A percentile compares a stretch with the other conserved stretches of the same genome.
These are phyloP conservation scores for Pocillopora meandrina DNA, from an alignment of 92 coral and sea anemone species.

Conservation along the genomic window DNA sequence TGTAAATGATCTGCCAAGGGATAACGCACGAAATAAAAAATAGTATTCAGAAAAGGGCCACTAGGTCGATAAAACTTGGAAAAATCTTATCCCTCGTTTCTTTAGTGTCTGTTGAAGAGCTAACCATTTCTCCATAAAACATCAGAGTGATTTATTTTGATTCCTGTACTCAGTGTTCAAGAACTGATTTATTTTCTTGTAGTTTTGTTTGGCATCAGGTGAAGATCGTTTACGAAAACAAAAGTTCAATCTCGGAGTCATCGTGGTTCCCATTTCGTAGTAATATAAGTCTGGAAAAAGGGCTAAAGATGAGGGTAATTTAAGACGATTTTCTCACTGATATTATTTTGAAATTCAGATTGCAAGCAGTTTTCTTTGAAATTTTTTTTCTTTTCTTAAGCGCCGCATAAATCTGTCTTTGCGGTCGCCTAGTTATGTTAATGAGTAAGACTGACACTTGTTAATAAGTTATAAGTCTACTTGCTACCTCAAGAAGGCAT, in stretches of 20 bases:
- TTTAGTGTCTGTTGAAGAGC: no score
- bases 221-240: slow-evolving; percentile 11
- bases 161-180: neutral
- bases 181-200: neutral
- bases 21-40: neutral
- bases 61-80: neutral
- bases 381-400: neutral
- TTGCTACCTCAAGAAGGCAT: slow-evolving; percentile 22
- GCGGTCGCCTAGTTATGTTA: slow-evolving; percentile 55
- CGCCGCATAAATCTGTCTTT: slow-evolving; percentile 3
- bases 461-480: slow-evolving; percentile 61
- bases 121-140: neutral
- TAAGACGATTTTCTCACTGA: neutral
- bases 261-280: slow-evolving; percentile 4
- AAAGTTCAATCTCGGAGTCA: neutral
- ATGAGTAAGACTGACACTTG: slow-evolving; percentile 55
- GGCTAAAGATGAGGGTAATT: neutral
- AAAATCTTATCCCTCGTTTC: neutral
- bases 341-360: neutral
- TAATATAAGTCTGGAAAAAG: neutral
- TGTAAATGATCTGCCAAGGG: slow-evolving; percentile 26
- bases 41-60: slow-evolving; percentile 32
- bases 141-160: neutral
- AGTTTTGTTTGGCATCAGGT: slow-evolving; percentile 20
- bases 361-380: neutral